phyloP scores from a whole-genome alignment of 1,140 invertebrate genomes.

The Venustaconcha ellipsiformis region DNA sequence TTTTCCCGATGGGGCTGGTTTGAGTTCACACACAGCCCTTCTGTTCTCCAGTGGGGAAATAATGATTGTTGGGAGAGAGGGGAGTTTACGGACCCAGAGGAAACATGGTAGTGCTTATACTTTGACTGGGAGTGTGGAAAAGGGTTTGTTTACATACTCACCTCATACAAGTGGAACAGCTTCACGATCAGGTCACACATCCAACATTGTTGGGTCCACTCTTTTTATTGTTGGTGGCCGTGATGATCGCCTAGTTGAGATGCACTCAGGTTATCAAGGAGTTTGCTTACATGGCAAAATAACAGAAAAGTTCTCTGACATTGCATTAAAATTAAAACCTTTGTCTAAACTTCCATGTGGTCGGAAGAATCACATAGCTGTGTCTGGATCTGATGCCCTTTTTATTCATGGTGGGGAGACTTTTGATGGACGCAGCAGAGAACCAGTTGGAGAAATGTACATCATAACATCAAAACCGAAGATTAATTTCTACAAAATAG shows the following conservation, averaged over 20 bases:
- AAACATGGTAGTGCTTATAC: constrained; percentile 56
- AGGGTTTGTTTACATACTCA: constrained; percentile 41
- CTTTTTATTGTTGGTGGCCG: constrained; percentile 60
- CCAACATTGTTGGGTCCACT: constrained; percentile 36
- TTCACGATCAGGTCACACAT: constrained; percentile 62
- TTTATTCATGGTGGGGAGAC: constrained; percentile 64
- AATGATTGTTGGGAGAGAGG: constrained; percentile 61
- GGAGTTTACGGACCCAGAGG: constrained; percentile 57
- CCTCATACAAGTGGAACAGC: constrained; percentile 43
- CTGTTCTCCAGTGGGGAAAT: constrained; percentile 44
- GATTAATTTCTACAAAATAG: constrained; percentile 46
- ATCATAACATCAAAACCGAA: constrained; percentile 39
- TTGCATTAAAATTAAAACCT: constrained; percentile 14
- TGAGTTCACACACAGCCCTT: constrained; percentile 60
- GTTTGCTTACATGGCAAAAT: constrained; percentile 8
- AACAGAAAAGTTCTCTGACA: constrained; percentile 6
- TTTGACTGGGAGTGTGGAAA: constrained; percentile 41
- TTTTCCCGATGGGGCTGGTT: constrained; percentile 60
- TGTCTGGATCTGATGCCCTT: constrained; percentile 33
- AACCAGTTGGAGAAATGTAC: constrained; percentile 61
- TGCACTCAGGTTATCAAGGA: constrained; percentile 21
- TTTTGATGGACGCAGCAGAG: constrained; percentile 55
- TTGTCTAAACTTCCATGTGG: constrained; percentile 55
- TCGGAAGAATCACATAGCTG: constrained; percentile 53
- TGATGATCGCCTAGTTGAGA: constrained; percentile 54